A percentile compares a stretch with the other conserved stretches of the same genome.
Evolutionary conservation across 2,888 invertebrate genomes (phyloP).

Genomic region (Epinotia brunnichana): DNA sequence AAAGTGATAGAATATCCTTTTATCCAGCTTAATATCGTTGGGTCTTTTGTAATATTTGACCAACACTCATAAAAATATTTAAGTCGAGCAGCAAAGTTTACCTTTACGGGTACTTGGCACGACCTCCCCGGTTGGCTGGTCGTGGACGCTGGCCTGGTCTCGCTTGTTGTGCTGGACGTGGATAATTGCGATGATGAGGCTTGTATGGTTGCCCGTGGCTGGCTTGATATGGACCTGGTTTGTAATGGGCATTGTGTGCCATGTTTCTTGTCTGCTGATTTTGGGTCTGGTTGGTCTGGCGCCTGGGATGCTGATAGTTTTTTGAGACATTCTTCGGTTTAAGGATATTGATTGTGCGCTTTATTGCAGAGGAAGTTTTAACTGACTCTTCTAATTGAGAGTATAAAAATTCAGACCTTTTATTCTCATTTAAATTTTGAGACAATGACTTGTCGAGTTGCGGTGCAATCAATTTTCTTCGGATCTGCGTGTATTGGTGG

Average conservation of each 20-base stretch:
- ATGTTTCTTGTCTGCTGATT: background rate
- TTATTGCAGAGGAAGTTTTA: no score
- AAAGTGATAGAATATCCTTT: no score
- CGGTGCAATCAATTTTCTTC: background rate
- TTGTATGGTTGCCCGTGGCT: no score
- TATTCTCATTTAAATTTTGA: background rate
- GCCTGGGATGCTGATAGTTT: background rate
- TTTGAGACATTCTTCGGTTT: no score
- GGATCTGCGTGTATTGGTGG: background rate
- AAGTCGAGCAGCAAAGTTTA: slow-evolving; percentile 14
- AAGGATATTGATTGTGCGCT: no score
- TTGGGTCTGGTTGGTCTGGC: background rate
- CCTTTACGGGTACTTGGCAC: slow-evolving; percentile 14
- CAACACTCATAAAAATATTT: no score
- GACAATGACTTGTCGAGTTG: background rate
- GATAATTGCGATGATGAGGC: background rate
- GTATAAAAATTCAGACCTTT: background rate
- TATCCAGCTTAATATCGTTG: no score
- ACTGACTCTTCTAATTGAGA: no score
- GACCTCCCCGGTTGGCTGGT: background rate
- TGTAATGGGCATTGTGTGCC: background rate
- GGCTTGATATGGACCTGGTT: background rate
- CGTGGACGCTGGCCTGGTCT: slow-evolving; percentile 2
- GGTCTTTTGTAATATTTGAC: no score
- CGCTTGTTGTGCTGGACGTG: slow-evolving; percentile 6